Conservation (phyloP, 2,888 invertebrate species). For the Hypercompe scribonia region DNA sequence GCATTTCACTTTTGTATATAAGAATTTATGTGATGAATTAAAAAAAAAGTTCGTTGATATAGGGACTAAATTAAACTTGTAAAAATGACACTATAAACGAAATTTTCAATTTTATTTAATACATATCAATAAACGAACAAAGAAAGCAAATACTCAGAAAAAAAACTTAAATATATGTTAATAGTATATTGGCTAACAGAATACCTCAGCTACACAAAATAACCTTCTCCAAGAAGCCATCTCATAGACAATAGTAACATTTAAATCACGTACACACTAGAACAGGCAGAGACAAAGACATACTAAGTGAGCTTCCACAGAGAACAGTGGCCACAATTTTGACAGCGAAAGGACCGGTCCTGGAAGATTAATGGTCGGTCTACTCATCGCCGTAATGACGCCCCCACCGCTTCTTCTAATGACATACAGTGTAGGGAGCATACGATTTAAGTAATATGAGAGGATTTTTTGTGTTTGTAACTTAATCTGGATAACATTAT, state of each 20-base stretch:
- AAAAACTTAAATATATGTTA: neutral
- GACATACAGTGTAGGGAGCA: conserved; percentile 78
- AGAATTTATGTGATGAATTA: no score
- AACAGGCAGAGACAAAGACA: conserved; percentile 59
- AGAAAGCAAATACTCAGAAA: neutral
- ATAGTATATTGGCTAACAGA: neutral
- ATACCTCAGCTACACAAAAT: neutral
- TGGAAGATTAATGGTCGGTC: conserved; percentile 82
- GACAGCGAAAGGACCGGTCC: conserved; percentile 83
- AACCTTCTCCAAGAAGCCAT: conserved; percentile 10
- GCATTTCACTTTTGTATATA: no score
- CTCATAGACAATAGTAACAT: conserved; percentile 23
- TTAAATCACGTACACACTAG: conserved; percentile 40
- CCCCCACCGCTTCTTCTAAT: conserved; percentile 81
- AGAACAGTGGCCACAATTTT: conserved; percentile 82
- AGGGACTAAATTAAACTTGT: no score
- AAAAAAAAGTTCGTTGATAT: no score
- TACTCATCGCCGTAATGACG: conserved; percentile 86
- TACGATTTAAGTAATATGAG: conserved; percentile 18
- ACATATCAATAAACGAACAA: no score
- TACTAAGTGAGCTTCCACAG: conserved; percentile 52
- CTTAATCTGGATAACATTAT: neutral
- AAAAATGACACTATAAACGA: no score
- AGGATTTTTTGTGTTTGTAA: neutral
- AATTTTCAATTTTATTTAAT: no score